Evolutionary conservation across 53 echinoderm and acorn worm genomes (phyloP), one percentile per base, ranked within the genome.

Genomic region (Actinopyga echinites): DNA sequence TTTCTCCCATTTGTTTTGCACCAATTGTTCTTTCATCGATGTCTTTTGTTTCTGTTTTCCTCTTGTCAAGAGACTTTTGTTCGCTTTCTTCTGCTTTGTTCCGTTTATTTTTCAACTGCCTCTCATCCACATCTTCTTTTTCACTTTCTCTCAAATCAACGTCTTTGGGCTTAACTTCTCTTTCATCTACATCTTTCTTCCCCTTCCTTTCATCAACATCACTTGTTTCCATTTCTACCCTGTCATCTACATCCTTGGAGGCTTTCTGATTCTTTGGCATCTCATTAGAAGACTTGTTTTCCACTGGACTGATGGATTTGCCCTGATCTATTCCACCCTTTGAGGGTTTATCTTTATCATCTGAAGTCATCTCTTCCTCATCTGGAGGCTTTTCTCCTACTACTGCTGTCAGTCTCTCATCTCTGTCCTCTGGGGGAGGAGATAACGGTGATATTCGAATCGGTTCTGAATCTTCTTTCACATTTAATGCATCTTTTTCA

Each of bases 341-440:
- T 19, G 61, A 61, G 1, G 3, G 61, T 19, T 8, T 17, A 61
- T 7, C 6, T 61, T 30, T 61, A 61, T 17, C 61, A 61, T 61
- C 61, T 30, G 30, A 25, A 15, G 25, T 10, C 20, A 8, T 61
- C 61, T 61, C 30, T 61, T 30, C 28, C 30, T 75, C 75, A 6
- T 75, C 75, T 75, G 55, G 44, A 19, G 40, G 25, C 45, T 73
- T 73, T 22, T 73, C 73, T 25, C 45, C 73, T 23, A 73, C 73
- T 22, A 73, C 73, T n/a, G 73, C 37, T n/a, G 38, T 73, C 19
- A 73, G 15, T 28, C 73, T 73, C 44, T 73, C 73, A 38, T 73
- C 73, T 43, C 73, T 73, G 40, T 73, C 73, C 24, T 73, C 73
- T 25, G 75, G 75, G 23, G 75, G 75, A 29, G 75, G 75, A 45